Percentiles rank a stretch among this genome's conserved stretches.
Conservation (phyloP, 2,797 vertebrate species). For the Brachyrhaphis roseni region DNA sequence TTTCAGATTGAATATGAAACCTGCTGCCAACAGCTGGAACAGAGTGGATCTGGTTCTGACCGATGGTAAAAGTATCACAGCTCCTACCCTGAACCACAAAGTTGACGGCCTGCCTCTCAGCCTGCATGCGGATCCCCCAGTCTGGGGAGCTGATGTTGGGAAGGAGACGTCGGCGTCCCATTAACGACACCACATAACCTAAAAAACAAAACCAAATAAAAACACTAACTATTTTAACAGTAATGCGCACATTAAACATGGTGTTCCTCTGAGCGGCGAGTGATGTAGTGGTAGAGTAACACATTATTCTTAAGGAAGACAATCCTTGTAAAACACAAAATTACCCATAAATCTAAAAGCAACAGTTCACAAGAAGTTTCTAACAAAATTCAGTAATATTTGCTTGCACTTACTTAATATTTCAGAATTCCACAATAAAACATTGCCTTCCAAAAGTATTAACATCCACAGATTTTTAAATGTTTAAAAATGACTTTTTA, state of each 20-base stretch:
- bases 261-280: no score
- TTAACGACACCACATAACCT: conserved; percentile 90
- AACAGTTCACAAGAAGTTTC: not conserved
- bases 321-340: no score
- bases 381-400: not conserved
- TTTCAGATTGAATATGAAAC: not conserved
- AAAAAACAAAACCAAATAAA: not conserved
- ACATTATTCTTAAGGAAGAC: not conserved
- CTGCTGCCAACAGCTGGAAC: not conserved
- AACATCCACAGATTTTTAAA: not conserved
- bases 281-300: no score
- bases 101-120: conserved; percentile 94
- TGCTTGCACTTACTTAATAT: not conserved
- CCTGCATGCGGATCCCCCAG: conserved; percentile 85
- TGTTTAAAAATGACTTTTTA: no score
- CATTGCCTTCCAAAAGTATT: not conserved
- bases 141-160: conserved; percentile 83
- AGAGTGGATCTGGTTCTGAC: not conserved
- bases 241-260: not conserved
- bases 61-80: not conserved
- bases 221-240: not conserved
- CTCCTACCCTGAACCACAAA: conserved; percentile 92
- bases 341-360: not conserved
- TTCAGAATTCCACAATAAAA: not conserved
- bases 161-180: conserved; percentile 88